Evolutionary conservation across 2,797 vertebrate genomes (phyloP).

Genomic region (Hydrocynus forskahlii): DNA sequence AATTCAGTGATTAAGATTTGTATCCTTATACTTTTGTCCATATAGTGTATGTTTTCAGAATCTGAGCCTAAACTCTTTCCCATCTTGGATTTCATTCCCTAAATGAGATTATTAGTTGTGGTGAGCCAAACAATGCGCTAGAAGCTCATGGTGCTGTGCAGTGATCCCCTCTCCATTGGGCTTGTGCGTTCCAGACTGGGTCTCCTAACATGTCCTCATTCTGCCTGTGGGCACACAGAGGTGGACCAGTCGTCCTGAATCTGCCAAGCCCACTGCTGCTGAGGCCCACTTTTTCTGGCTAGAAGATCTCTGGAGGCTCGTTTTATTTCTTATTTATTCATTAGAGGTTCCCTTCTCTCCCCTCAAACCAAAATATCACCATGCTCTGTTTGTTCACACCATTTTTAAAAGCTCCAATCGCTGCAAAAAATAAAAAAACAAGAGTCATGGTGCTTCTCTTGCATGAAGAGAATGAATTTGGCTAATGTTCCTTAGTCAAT

Average conservation of each 20-base stretch:
- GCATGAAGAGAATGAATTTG: conserved; percentile 17
- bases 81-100: too few species aligned
- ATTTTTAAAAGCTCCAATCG: conserved; percentile 13
- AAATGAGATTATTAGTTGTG: neutral
- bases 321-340: conserved; percentile 41
- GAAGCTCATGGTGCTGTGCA: neutral
- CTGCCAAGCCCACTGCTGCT: conserved; percentile 59
- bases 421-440: conserved; percentile 1
- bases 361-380: conserved; percentile 48
- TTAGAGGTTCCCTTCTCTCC: conserved; percentile 46
- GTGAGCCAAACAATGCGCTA: neutral
- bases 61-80: too few species aligned
- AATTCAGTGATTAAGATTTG: too few species aligned
- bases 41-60: too few species aligned
- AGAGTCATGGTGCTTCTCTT: neutral
- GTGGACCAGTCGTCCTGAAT: conserved; percentile 65
- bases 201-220: conserved; percentile 49
- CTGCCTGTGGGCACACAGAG: conserved; percentile 58
- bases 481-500: conserved; percentile 49
- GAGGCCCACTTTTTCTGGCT: conserved; percentile 69
- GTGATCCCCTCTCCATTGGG: neutral
- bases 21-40: too few species aligned
- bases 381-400: neutral
- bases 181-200: neutral
- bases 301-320: conserved; percentile 62